A percentile compares a stretch with the other conserved stretches of the same genome.
Conservation (phyloP, 2,888 invertebrate species). For the Polydrusus pterygomalis region DNA sequence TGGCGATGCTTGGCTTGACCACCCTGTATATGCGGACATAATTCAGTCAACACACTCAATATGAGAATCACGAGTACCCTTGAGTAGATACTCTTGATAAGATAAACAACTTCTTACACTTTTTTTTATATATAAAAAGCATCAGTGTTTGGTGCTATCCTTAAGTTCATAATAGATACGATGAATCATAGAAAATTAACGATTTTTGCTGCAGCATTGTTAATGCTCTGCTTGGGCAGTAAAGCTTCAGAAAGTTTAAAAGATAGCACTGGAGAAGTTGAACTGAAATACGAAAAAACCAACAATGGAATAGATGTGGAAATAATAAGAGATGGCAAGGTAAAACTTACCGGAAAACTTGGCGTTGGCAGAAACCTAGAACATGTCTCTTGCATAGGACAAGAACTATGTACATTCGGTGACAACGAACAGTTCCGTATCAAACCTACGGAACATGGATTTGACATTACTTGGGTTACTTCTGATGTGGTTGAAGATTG, state of each 20-base stretch:
- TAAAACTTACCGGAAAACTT: conserved; percentile 35
- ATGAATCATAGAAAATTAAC: not conserved
- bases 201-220: conserved; percentile 13
- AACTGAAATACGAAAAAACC: conserved; percentile 19
- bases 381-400: conserved; percentile 25
- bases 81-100: too few relatives aligned
- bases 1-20: too few relatives aligned
- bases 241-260: conserved; percentile 31
- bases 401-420: conserved; percentile 22
- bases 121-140: too few relatives aligned
- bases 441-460: conserved; percentile 36
- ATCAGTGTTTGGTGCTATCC: too few relatives aligned
- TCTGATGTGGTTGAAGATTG: conserved; percentile 69
- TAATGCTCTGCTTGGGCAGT: not conserved
- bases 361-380: conserved; percentile 33
- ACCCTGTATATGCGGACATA: too few relatives aligned
- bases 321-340: conserved; percentile 32
- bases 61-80: too few relatives aligned
- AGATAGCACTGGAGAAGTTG: conserved; percentile 34
- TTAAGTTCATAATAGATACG: not conserved
- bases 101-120: too few relatives aligned
- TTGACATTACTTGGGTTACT: conserved; percentile 56
- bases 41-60: too few relatives aligned
- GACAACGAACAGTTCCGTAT: conserved; percentile 26
- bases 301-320: conserved; percentile 41